Evolutionary conservation across 2,888 invertebrate genomes (phyloP), one percentile per base, ranked within the genome.

Genomic region (Trachelus iudaicus): DNA sequence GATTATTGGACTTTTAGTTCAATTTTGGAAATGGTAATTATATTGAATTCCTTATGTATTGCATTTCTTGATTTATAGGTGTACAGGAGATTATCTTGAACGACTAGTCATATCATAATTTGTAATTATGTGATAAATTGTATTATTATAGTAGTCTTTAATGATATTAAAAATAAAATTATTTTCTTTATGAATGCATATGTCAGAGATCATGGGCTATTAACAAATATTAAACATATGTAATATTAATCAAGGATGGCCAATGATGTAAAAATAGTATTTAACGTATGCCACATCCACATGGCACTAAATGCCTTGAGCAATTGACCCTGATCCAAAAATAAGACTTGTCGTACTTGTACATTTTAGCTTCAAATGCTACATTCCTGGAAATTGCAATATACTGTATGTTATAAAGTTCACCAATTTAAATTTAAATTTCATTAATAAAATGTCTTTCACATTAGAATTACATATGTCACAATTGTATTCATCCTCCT

Each of bases 221-320:
- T 30, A 34, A 71, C 30, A 71, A 56, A 56, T 34, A 74, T 15
- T 74, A 34, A 74, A 74, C 23, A 56, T 56, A 56, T 56, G 23
- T 56, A 56, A 56, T 56, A 40, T 56, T 23, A 56, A 56, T 56
- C 56, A 56, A 56, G 56, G 56, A 56, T 56, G 56, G 56, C 56
- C 56, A 56, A 56, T 74, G 37, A 74, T 78, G 80, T 83, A 83
- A 83, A 84, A 83, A 85, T 84, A 84, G 84, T 81, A 77, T 77
- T 83, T 76, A 68, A 69, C 37, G 68, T 80, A 78, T 76, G 75
- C 75, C 34, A 71, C 34, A 71, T 71, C 34, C 71, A 71, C 34
- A 71, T 23, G 71, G 33, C 33, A 71, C 31, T 71, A 68, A 77
- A 77, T 81, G 75, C 75, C 81, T 84, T 75, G 75, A 77, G 69